Evolutionary conservation across 2,113 vertebrate species (phyloP), one percentile per base, ranked within the genome.

Genomic region (Hypomesus transpacificus): DNA sequence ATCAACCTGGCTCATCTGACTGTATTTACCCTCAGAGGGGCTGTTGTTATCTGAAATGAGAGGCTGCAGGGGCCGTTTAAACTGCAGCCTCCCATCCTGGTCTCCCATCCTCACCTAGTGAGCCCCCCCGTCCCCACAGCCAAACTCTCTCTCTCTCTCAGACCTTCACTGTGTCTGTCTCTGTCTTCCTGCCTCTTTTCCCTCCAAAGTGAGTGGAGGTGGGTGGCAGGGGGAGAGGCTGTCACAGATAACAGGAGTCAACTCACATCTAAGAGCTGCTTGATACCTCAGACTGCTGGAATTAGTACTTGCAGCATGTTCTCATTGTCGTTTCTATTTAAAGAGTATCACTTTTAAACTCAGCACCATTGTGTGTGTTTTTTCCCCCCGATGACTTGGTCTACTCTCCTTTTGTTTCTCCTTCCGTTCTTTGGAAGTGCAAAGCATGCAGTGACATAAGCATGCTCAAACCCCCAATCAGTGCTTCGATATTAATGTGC

Each of bases 401-500:
- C 21, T 6, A n/a, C 53, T 26, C 53, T 57, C 21, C 26, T 56
- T 20, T n/a, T 21, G 18, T 17, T 65, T 66, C 52, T 21, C 14
- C 14, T 20, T 14, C 50, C 2, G 46, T 9, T 51, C 31, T 61
- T n/a, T 46, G 60, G 39, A n/a, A 31, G 39, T 66, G 39, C 59
- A 54, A 26, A 13, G 62, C 69, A 54, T 64, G 34, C 26, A 67
- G 68, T 70, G 75, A 76, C 71, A 54, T 70, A 3, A 11, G 7
- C 61, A 14, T 24, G 11, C 63, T 46, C 39, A 46, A 46, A 46
- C 39, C 39, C 39, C 39, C 39, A 46, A 46, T 46, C 39, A 46
- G 39, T 13, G 8, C 39, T 46, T 46, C 9, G 8, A 46, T 46
- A 46, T 46, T 46, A 46, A 46, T 46, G 39, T 46, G 39, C 39